Conservation (phyloP, 1,140 invertebrate genomes). For the Tetragonula clypearis region DNA sequence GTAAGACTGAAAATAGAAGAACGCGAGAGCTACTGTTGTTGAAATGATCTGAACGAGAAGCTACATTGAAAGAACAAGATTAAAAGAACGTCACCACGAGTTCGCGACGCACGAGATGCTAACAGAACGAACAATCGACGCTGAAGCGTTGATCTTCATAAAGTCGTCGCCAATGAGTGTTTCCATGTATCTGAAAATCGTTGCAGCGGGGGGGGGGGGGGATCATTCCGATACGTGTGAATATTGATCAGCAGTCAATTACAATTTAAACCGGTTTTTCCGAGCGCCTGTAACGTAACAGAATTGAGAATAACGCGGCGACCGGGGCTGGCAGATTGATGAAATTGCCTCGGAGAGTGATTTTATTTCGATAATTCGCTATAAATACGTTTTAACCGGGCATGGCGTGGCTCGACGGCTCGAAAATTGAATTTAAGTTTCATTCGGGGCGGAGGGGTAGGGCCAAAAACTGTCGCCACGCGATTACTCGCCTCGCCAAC, state of each 20-base stretch:
- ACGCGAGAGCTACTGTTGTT: not conserved
- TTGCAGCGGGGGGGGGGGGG: no score
- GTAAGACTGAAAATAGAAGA: not conserved
- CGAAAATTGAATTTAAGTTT: conserved; percentile 49
- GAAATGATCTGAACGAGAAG: not conserved
- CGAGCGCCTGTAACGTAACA: not conserved
- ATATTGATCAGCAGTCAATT: not conserved
- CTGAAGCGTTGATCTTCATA: not conserved
- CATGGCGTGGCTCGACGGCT: not conserved
- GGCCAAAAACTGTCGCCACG: conserved; percentile 35
- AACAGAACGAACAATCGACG: no score
- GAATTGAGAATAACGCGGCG: conserved; percentile 6
- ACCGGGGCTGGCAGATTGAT: not conserved
- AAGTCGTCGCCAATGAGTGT: not conserved
- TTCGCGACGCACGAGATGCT: not conserved
- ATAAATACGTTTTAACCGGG: conserved; percentile 34
- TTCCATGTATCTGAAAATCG: no score
- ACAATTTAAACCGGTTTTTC: not conserved
- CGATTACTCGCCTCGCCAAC: conserved; percentile 24
- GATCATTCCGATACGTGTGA: not conserved
- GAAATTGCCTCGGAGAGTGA: conserved; percentile 36
- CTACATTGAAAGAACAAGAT: not conserved
- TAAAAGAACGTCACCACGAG: not conserved
- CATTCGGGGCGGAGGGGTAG: not conserved
- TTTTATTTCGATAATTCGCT: conserved; percentile 53